Percentiles rank a stretch among this genome's conserved stretches.
Evolutionary conservation across 2,797 vertebrate species (phyloP).

Genomic region (Tadarida brasiliensis): DNA sequence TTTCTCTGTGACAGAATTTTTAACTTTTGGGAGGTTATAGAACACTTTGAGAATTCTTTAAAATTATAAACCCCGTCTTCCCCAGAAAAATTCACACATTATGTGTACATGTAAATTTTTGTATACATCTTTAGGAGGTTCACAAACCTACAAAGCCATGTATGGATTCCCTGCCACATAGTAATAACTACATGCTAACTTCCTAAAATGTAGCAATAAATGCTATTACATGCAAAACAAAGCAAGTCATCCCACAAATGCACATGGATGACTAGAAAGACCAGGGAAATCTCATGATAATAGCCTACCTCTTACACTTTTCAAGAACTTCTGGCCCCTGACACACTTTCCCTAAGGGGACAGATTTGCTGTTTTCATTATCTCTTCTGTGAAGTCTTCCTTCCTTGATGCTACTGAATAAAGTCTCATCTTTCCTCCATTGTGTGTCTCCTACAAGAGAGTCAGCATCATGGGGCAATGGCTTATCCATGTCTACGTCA

Average conservation of each 20-base stretch:
- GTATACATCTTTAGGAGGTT: not conserved
- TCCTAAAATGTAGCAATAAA: conserved; percentile 23
- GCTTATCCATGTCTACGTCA: not conserved
- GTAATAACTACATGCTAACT: not conserved
- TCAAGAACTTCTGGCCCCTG: not conserved
- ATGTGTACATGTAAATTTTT: not conserved
- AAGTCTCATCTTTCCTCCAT: not conserved
- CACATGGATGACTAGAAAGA: not conserved
- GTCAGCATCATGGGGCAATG: not conserved
- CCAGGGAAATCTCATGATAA: not conserved
- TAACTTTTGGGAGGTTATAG: not conserved
- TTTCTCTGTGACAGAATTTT: conserved; percentile 19
- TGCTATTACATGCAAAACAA: not conserved
- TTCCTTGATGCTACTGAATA: not conserved
- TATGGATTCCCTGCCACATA: not conserved
- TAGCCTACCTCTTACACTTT: not conserved
- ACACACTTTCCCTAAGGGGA: not conserved
- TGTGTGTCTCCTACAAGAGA: not conserved
- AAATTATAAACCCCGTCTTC: not conserved
- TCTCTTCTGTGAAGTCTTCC: not conserved
- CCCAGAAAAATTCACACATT: not conserved
- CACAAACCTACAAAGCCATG: not conserved
- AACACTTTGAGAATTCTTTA: not conserved
- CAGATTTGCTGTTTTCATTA: not conserved
- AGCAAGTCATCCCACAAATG: not conserved